Base-by-base conservation (phyloP, 2,888 invertebrate genomes). In the Drosophila lacicola region DNA sequence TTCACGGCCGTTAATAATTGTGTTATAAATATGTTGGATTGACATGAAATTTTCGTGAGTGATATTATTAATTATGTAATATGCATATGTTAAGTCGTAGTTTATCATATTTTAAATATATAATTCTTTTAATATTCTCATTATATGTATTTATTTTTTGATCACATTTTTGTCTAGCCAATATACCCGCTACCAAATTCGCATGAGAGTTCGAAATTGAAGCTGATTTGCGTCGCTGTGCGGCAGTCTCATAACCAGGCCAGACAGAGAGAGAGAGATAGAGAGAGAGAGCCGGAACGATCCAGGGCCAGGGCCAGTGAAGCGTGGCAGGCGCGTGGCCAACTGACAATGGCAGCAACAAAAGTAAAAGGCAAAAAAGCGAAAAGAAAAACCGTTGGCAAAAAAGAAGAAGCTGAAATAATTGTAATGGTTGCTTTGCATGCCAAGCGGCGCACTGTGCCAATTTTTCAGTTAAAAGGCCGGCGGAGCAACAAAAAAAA, bases 381-480 rank as follows among this genome's bases (percentile, higher is more conserved):
- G 14, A 29, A 44, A 56, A 66, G 36, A 66, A 61, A 47, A 64
- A 46, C 44, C 44, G 17, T 17, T 17, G 17, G 17, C 2, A 17
- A 70, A 70, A 39, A 41, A 37, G 39, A 46, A 57, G 39, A 56
- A 56, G 64, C 61, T 66, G 65, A 77, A 74, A 62, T 49, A 70
- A 70, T 64, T 66, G 56, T 80, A 83, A 84, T 87, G 84, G 75
- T 87, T 84, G 83, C 85, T 83, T 87, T 83, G 83, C 83, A 84
- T 84, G 83, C 82, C 85, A 78, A 74, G 80, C 82, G 82, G 72
- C 74, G 76, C 78, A 78, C 68, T 78, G 85, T 84, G 83, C 87
- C 83, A 84, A 84, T 84, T 84, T 83, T 84, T 87, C 82, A 84
- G 87, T 84, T 84, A 84, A 87, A 84, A 80, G 82, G 78, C 78